Conservation (phyloP, 2,797 vertebrate species). For the Bryconaethiops microstoma region DNA sequence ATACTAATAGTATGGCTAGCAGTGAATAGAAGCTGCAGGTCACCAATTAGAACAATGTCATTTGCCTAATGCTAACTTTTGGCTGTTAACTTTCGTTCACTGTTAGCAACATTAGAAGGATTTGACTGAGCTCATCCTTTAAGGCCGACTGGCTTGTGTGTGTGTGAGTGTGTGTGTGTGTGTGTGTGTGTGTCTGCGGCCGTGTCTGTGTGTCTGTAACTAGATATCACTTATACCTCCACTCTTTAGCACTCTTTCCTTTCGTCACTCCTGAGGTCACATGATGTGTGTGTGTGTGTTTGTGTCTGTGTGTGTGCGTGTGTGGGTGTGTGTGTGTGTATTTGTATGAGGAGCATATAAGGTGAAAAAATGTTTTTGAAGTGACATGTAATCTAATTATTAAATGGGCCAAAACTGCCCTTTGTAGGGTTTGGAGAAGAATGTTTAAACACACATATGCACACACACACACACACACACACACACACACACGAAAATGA, state of each 20-base stretch:
- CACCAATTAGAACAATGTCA: no score
- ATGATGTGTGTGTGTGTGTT: constrained; percentile 14
- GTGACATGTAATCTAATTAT: background rate
- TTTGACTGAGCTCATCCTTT: constrained; percentile 51
- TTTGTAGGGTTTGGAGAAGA: background rate
- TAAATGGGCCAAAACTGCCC: background rate
- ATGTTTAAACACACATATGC: no score
- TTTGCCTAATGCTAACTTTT: no score
- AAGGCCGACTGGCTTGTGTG: constrained; percentile 80
- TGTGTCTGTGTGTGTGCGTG: background rate
- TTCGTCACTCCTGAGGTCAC: constrained; percentile 47
- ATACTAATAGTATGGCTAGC: no score
- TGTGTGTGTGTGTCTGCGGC: no score
- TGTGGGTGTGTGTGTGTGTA: constrained; percentile 1
- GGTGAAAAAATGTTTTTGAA: background rate
- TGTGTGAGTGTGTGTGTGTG: constrained; percentile 70
- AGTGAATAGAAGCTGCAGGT: background rate
- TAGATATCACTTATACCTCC: constrained; percentile 81
- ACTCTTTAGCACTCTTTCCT: constrained; percentile 62
- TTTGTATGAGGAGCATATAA: background rate
- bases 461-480: no score
- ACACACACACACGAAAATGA: background rate
- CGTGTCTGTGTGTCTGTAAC: constrained; percentile 50
- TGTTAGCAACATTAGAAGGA: background rate
- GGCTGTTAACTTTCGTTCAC: background rate